Evolutionary conservation across 2,888 invertebrate species (phyloP).

Genomic region (Hedya salicella): DNA sequence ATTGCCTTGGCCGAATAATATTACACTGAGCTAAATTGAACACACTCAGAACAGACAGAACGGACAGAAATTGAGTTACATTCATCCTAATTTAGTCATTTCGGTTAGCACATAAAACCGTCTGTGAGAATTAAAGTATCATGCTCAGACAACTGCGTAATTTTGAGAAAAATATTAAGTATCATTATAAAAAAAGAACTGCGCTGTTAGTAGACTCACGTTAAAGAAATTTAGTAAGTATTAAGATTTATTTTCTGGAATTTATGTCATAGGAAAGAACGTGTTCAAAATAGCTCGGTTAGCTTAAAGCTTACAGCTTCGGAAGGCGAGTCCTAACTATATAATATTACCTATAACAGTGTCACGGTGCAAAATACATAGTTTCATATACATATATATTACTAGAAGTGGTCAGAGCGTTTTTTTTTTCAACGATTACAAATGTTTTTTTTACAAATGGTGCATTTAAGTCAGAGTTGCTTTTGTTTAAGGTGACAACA

Average conservation of each 20-base stretch:
- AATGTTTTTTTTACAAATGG: background rate
- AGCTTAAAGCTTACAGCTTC: slow-evolving; percentile 9
- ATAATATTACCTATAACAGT: slow-evolving; percentile 15
- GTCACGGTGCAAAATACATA: slow-evolving; percentile 24
- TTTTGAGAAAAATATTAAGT: no score
- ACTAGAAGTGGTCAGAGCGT: slow-evolving; percentile 24
- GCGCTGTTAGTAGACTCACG: no score
- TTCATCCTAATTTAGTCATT: background rate
- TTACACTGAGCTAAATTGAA: slow-evolving; percentile 5
- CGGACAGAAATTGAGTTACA: background rate
- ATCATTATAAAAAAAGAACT: no score
- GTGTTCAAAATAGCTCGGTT: slow-evolving; percentile 12
- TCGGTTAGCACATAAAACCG: no score
- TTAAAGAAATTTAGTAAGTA: no score
- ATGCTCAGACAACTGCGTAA: no score
- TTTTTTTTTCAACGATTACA: background rate
- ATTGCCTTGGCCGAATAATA: background rate
- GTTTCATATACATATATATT: slow-evolving; percentile 10
- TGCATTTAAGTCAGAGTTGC: no score
- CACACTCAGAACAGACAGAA: background rate
- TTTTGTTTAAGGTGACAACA: no score
- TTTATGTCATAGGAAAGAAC: background rate
- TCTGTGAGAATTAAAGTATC: no score
- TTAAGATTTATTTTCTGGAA: background rate
- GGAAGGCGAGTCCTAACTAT: slow-evolving; percentile 14